These are phyloP conservation scores for Busseola fusca DNA, from an alignment of 2,888 invertebrate species.

Conservation along the genomic window DNA sequence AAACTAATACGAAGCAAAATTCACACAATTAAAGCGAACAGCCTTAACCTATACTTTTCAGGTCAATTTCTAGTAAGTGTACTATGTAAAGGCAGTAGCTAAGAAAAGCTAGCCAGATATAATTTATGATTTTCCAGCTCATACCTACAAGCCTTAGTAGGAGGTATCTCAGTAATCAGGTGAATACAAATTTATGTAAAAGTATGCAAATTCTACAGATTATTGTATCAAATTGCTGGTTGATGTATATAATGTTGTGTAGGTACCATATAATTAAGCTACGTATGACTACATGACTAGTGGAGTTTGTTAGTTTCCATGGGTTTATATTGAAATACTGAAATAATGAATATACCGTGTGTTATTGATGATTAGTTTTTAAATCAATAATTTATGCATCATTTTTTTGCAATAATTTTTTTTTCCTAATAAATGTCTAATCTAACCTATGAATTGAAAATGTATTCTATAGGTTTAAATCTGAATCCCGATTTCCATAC, in stretches of 20 bases:
- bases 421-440: too few species aligned
- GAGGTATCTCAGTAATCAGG: slow-evolving; percentile 48
- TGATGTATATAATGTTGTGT: slow-evolving; percentile 64
- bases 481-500: background rate
- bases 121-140: slow-evolving; percentile 55
- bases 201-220: slow-evolving; percentile 59
- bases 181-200: slow-evolving; percentile 60
- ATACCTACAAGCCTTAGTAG: slow-evolving; percentile 32
- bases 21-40: slow-evolving; percentile 5
- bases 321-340: background rate
- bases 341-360: too few species aligned
- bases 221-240: slow-evolving; percentile 73
- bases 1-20: slow-evolving; percentile 8
- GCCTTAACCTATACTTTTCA: slow-evolving; percentile 9
- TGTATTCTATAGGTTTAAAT: background rate
- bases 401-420: too few species aligned
- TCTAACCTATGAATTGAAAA: background rate
- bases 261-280: slow-evolving; percentile 78
- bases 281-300: slow-evolving; percentile 56
- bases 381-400: too few species aligned
- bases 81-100: slow-evolving; percentile 49
- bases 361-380: too few species aligned
- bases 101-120: slow-evolving; percentile 48
- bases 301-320: slow-evolving; percentile 38
- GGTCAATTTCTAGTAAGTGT: slow-evolving; percentile 43